Conservation (phyloP, 2,113 vertebrate genomes). For the Dicaeum eximium region DNA sequence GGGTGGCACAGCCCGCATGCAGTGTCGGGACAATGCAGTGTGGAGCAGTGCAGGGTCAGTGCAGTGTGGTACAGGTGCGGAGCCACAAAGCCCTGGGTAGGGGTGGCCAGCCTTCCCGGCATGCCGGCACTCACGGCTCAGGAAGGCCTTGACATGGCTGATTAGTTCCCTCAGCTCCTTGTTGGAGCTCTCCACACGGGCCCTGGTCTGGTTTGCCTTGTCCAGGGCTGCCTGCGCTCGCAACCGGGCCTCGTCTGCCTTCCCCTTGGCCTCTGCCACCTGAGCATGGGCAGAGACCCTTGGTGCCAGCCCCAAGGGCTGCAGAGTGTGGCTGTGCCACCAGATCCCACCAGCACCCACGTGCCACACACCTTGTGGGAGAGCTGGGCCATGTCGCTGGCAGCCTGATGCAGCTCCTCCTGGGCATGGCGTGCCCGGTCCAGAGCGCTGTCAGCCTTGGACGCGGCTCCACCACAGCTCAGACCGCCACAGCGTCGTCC, state of each 20-base stretch:
- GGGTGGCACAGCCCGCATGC: not conserved
- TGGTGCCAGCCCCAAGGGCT: not conserved
- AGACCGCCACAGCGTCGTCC: conserved; percentile 88
- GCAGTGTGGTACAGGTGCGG: not conserved
- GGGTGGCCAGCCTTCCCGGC: not conserved
- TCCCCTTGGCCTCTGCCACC: conserved; percentile 88
- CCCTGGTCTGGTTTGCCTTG: conserved; percentile 86
- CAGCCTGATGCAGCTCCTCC: conserved; percentile 62
- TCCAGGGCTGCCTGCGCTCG: conserved; percentile 86
- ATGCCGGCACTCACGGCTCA: conserved; percentile 82
- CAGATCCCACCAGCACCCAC: fast-evolving
- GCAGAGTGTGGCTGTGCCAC: not conserved
- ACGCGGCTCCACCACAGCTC: conserved; percentile 84
- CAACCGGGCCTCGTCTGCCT: conserved; percentile 84
- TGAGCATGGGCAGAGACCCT: conserved; percentile 26
- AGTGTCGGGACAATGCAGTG: not conserved
- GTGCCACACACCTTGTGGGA: conserved; percentile 74
- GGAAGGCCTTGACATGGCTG: conserved; percentile 90
- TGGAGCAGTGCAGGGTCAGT: fast-evolving
- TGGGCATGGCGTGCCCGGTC: conserved; percentile 85
- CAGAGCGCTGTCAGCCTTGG: conserved; percentile 82
- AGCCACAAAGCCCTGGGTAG: not conserved
- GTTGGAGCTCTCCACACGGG: conserved; percentile 88
- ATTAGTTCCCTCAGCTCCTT: conserved; percentile 92
- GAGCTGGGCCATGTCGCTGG: conserved; percentile 73